These are phyloP conservation scores for Spinibarbus caldwelli DNA, from an alignment of 2,797 vertebrate genomes.

Conservation along the genomic window DNA sequence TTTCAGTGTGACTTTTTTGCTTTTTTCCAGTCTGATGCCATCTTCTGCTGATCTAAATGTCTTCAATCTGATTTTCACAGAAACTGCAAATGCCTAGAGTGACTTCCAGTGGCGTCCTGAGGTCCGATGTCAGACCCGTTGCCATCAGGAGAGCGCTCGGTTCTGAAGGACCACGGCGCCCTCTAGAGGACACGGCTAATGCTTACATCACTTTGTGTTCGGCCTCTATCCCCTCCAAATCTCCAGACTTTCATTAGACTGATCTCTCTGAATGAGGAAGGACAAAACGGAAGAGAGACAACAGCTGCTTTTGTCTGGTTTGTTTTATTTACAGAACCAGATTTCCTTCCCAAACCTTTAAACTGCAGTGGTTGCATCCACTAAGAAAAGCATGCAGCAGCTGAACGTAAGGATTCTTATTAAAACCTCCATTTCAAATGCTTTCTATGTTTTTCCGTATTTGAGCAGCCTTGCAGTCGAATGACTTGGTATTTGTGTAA, in stretches of 20 bases:
- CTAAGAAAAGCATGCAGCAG: slow-evolving; percentile 8
- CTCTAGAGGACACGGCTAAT: slow-evolving; percentile 67
- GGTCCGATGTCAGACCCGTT: slow-evolving; percentile 8
- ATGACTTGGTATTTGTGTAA: not conserved
- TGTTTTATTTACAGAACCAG: slow-evolving; percentile 4
- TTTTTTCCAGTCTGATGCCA: not conserved
- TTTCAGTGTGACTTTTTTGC: not conserved
- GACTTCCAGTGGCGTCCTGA: slow-evolving; percentile 15
- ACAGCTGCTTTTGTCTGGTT: slow-evolving; percentile 9
- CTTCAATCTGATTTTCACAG: slow-evolving; percentile 49
- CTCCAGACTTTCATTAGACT: slow-evolving; percentile 20
- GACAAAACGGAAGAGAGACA: not conserved
- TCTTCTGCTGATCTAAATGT: not conserved
- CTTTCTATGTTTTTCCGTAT: not conserved
- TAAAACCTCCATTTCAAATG: slow-evolving; percentile 23
- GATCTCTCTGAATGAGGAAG: not conserved
- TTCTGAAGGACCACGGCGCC: slow-evolving; percentile 66
- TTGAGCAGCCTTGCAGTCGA: not conserved
- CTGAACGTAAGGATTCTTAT: not conserved
- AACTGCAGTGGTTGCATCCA: not conserved
- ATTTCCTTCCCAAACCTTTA: slow-evolving; percentile 16
- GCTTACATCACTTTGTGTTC: slow-evolving; percentile 52
- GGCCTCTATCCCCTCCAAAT: slow-evolving; percentile 10
- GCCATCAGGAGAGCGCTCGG: slow-evolving; percentile 21
- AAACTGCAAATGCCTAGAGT: slow-evolving; percentile 67